A percentile compares a stretch with the other conserved stretches of the same genome.
These are phyloP conservation scores for Motacilla alba DNA, from an alignment of 2,113 vertebrate genomes.

Conservation along the genomic window DNA sequence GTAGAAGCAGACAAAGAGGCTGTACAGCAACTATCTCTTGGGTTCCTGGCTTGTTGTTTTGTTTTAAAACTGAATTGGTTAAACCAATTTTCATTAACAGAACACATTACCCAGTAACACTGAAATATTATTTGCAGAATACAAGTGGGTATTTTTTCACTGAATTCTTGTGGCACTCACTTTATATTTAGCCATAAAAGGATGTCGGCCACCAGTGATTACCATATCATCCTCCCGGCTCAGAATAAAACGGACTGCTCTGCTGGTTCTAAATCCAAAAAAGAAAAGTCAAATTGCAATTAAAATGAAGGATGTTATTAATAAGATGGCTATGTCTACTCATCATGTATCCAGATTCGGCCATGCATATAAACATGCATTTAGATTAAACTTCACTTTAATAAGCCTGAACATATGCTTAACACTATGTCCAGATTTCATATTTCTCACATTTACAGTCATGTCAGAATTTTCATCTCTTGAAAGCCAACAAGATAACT, in stretches of 20 bases:
- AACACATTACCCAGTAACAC: neutral
- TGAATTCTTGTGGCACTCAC: constrained; percentile 63
- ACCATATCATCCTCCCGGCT: constrained; percentile 89
- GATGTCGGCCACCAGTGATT: constrained; percentile 84
- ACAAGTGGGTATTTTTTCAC: neutral
- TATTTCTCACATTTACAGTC: neutral
- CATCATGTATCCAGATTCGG: neutral
- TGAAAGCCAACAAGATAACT: neutral
- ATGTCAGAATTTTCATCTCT: neutral
- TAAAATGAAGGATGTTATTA: neutral
- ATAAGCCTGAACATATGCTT: neutral
- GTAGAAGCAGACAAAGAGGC: neutral
- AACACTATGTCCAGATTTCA: neutral
- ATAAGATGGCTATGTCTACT: neutral
- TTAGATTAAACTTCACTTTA: neutral
- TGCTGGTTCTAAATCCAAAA: constrained; percentile 74
- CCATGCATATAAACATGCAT: neutral
- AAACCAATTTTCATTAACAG: neutral
- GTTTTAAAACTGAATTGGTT: neutral
- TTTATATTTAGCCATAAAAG: constrained; percentile 85
- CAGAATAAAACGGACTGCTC: constrained; percentile 80
- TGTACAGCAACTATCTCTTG: neutral
- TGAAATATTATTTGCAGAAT: neutral
- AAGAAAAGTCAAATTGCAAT: neutral
- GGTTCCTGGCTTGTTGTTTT: neutral